Evolutionary conservation across 2,888 invertebrate species (phyloP).

Genomic region (Camponotus fellah): DNA sequence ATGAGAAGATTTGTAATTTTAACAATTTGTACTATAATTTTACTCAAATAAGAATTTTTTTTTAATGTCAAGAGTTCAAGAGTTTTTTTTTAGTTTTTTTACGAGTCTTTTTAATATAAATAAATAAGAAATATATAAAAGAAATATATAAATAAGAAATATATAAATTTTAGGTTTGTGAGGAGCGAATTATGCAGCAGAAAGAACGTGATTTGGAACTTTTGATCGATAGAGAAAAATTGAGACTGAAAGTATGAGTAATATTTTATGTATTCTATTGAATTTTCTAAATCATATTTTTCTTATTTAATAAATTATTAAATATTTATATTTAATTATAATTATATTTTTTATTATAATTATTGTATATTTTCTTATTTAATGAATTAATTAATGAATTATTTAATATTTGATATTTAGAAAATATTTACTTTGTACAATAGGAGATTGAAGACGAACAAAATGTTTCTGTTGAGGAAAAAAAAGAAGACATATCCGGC

Average conservation of each 20-base stretch:
- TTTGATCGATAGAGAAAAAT: conserved; percentile 52
- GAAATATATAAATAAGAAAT: neutral
- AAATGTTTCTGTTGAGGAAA: neutral
- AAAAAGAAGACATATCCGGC: conserved; percentile 44
- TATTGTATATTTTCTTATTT: too few species aligned
- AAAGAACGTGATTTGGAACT: conserved; percentile 60
- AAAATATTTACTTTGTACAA: conserved; percentile 1
- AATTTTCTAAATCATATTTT: neutral
- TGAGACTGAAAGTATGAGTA: conserved; percentile 36
- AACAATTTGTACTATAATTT: neutral
- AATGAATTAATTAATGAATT: too few species aligned
- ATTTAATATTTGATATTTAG: neutral
- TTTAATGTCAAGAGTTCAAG: neutral
- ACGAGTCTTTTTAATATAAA: neutral
- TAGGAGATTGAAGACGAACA: conserved; percentile 16
- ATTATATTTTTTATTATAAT: too few species aligned
- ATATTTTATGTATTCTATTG: conserved; percentile 12
- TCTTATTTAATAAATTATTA: too few species aligned
- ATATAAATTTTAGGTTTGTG: conserved; percentile 57
- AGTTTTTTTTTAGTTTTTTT: too few species aligned
- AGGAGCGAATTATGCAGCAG: conserved; percentile 45
- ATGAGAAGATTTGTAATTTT: neutral
- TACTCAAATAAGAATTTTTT: neutral
- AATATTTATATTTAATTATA: too few species aligned
- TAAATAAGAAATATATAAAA: neutral